phyloP scores from a whole-genome alignment of 1,140 invertebrate species.

The Diorhabda elongata region DNA sequence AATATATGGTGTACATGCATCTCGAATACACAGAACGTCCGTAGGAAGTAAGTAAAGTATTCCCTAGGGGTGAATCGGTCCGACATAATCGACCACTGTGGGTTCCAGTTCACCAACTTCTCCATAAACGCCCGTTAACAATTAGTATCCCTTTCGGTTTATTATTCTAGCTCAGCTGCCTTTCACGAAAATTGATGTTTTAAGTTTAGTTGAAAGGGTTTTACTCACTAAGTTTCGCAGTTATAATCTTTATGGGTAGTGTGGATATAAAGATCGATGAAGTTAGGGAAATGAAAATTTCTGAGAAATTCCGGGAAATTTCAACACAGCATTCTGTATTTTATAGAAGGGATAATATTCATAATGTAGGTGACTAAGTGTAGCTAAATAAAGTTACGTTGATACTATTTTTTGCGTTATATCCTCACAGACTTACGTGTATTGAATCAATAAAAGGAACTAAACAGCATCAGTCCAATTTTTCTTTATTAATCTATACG shows the following conservation, averaged over 20 bases:
- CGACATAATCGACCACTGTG: slow-evolving; percentile 13
- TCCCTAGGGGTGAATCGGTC: background rate
- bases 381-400: too few relatives aligned
- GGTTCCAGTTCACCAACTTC: slow-evolving; percentile 12
- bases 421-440: too few relatives aligned
- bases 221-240: background rate
- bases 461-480: too few relatives aligned
- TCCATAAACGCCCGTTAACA: slow-evolving; percentile 18
- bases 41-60: background rate
- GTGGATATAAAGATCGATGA: background rate
- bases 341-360: too few relatives aligned
- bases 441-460: too few relatives aligned
- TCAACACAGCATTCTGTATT: too few relatives aligned
- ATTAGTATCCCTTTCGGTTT: slow-evolving; percentile 13
- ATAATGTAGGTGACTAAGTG: too few relatives aligned
- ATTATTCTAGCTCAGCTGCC: background rate
- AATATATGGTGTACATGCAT: background rate
- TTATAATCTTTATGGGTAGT: slow-evolving; percentile 2
- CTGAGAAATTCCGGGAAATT: too few relatives aligned
- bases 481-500: too few relatives aligned
- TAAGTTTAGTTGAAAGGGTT: slow-evolving; percentile 7
- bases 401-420: too few relatives aligned
- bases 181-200: slow-evolving; percentile 18
- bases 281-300: too few relatives aligned
- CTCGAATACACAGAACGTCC: slow-evolving; percentile 4